Evolutionary conservation across 2,113 vertebrate genomes (phyloP), one percentile per base, ranked within the genome.

Genomic region (Hydrolagus affinis): DNA sequence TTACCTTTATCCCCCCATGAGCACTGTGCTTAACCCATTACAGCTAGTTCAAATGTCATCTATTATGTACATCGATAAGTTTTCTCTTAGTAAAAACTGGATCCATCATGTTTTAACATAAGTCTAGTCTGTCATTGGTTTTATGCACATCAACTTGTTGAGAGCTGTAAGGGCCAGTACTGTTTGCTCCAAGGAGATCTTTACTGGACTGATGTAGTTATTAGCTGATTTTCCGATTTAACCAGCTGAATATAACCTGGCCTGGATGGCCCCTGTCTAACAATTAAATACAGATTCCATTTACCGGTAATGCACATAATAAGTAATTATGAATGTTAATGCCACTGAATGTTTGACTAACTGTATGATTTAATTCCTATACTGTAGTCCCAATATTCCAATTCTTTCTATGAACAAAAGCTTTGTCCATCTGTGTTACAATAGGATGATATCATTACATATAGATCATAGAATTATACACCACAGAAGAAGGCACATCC

Each of bases 371-470:
- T 44, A 1, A 44, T 44, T 44, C 44, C 44, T 6, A 44, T 3
- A 44, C 19, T 14, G 4, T n/a, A 66, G 19, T 62, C 32, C 15
- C 32, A 83, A 28, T 83, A 19, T 32, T 44, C 25, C 14, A 1
- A 80, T 80, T 59, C 12, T 15, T 66, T 14, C 64, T 62, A 9
- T 1, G 30, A 11, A 19, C 25, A 32, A 25, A 68, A 83, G 62
- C 21, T 80, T 83, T 83, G 78, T 83, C 78, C 66, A 83, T 66
- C 78, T 30, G 21, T 83, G 60, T 66, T 83, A 83, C 60, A 66
- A 83, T 83, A 83, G 62, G 78, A 68, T 83, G 78, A 83, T 83
- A 28, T 14, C 19, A 21, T 83, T 83, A 83, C 28, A 83, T 60
- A 83, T n/a, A n/a, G n/a, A n/a, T n/a, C n/a, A n/a, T n/a, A n/a